Evolutionary conservation across 92 coral and sea anemone species (phyloP).

Genomic region (Parazoanthus swiftii): DNA sequence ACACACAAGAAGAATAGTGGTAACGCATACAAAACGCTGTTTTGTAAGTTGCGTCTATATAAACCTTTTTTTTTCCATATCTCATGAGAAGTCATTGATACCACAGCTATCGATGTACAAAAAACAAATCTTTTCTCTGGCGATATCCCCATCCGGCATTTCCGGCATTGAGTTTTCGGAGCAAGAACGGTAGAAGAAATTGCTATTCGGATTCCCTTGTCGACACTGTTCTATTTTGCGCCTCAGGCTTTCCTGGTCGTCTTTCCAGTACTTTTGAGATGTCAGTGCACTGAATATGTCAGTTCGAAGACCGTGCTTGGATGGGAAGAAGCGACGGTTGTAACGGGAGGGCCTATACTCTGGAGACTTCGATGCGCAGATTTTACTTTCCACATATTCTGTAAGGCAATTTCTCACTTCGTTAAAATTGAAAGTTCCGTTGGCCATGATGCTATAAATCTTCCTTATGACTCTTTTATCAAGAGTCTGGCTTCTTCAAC

Average conservation of each 20-base stretch:
- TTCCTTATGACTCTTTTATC: conserved; percentile 49
- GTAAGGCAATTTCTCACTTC: conserved; percentile 44
- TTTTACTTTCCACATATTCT: conserved; percentile 52
- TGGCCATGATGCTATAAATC: conserved; percentile 39
- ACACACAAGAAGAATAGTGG: conserved; percentile 62
- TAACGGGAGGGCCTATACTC: conserved; percentile 36
- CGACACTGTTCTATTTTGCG: conserved; percentile 50
- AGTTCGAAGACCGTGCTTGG: conserved; percentile 49
- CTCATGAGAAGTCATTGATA: conserved; percentile 58
- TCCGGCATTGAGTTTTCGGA: neutral
- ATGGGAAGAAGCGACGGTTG: conserved; percentile 46
- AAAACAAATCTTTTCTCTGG: conserved; percentile 39
- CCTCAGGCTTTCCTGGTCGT: conserved; percentile 53
- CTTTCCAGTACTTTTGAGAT: conserved; percentile 47
- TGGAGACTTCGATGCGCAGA: conserved; percentile 10
- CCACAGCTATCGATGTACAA: conserved; percentile 63
- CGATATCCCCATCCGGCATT: conserved; percentile 6
- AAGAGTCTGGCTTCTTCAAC: conserved; percentile 46
- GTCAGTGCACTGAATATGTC: conserved; percentile 49
- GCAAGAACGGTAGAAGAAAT: conserved; percentile 41
- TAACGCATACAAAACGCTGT: conserved; percentile 56
- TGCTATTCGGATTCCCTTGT: conserved; percentile 21
- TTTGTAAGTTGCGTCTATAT: conserved; percentile 67
- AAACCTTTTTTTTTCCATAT: conserved; percentile 61
- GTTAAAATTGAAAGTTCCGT: conserved; percentile 17